These are phyloP conservation scores for Toxotes chatareus DNA, from an alignment of 2,113 vertebrate genomes.

Conservation along the genomic window DNA sequence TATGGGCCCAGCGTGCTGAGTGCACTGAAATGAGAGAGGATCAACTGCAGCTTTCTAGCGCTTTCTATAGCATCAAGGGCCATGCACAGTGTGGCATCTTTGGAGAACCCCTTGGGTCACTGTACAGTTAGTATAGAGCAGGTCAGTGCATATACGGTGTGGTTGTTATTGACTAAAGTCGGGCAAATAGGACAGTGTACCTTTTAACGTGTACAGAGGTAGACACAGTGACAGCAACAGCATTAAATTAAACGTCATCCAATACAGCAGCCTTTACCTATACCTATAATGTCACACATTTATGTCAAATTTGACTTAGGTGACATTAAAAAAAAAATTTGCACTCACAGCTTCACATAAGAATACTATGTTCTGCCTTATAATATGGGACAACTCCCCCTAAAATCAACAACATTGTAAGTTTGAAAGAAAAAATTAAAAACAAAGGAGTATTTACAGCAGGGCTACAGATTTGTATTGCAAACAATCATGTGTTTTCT, in stretches of 20 bases:
- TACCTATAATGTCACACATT: neutral
- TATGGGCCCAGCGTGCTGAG: conserved; percentile 76
- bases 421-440: neutral
- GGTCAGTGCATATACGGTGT: conserved; percentile 19
- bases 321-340: neutral
- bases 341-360: neutral
- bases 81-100: conserved; percentile 48
- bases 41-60: conserved; percentile 72
- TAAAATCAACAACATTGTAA: neutral
- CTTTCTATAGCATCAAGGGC: conserved; percentile 61
- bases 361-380: neutral
- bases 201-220: neutral
- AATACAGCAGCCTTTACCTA: neutral
- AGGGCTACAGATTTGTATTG: neutral
- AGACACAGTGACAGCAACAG: conserved; percentile 1
- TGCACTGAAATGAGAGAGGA: conserved; percentile 78
- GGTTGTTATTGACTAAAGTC: conserved; percentile 22
- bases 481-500: neutral
- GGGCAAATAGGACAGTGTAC: conserved; percentile 25
- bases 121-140: neutral
- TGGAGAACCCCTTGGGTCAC: conserved; percentile 32
- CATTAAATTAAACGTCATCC: conserved; percentile 6
- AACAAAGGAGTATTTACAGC: neutral
- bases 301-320: neutral
- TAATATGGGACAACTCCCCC: neutral